Evolutionary conservation across 2,888 invertebrate genomes (phyloP).

Genomic region (Gortyna flavago): DNA sequence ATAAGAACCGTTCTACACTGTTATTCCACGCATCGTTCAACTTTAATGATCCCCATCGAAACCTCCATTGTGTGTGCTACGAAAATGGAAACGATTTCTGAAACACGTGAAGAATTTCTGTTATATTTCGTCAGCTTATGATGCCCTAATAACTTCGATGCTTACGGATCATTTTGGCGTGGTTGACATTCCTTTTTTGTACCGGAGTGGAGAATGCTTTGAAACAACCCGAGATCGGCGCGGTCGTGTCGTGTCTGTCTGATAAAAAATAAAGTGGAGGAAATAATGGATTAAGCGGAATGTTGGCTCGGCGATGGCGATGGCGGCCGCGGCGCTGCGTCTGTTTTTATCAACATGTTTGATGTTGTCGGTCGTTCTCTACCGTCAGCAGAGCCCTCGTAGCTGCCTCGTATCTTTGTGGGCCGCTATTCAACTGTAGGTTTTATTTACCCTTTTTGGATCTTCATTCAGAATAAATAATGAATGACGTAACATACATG

Average conservation of each 20-base stretch:
- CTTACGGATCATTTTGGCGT: constrained; percentile 89
- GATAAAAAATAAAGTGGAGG: constrained; percentile 80
- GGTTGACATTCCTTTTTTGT: constrained; percentile 86
- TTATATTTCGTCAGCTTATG: constrained; percentile 82
- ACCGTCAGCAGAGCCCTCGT: constrained; percentile 41
- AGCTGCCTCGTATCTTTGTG: constrained; percentile 44
- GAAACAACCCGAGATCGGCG: constrained; percentile 69
- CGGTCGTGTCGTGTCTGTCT: constrained; percentile 68
- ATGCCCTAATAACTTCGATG: constrained; percentile 84
- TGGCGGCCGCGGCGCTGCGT: constrained; percentile 65
- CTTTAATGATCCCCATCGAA: constrained; percentile 75
- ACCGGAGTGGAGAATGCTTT: constrained; percentile 67
- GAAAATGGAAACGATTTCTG: constrained; percentile 81
- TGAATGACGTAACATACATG: constrained; percentile 58
- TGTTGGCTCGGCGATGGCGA: constrained; percentile 75
- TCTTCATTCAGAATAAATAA: constrained; percentile 63
- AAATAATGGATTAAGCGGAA: constrained; percentile 78
- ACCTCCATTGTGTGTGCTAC: constrained; percentile 73
- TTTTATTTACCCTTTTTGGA: constrained; percentile 62
- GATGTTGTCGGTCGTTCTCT: constrained; percentile 51
- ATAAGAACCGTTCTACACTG: constrained; percentile 70
- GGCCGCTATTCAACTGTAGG: constrained; percentile 39
- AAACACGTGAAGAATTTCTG: constrained; percentile 84
- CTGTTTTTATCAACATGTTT: constrained; percentile 76
- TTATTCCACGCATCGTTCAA: constrained; percentile 59